Conservation (phyloP, 2,888 invertebrate species). For the Nephrotoma flavescens region DNA sequence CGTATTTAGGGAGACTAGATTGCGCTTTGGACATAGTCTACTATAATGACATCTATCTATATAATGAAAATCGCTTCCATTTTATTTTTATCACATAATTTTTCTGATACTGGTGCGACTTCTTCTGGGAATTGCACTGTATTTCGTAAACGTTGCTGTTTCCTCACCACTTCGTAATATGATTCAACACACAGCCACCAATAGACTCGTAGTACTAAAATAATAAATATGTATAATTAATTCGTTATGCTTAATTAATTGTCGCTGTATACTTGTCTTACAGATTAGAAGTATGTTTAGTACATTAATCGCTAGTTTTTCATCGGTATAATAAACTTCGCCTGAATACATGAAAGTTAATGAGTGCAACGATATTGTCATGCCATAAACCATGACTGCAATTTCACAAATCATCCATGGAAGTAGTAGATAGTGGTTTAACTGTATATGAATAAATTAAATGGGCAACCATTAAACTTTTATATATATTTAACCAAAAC, state of each 20-base stretch:
- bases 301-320: background rate
- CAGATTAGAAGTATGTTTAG: background rate
- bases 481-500: background rate
- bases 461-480: background rate
- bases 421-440: background rate
- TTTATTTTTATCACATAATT: background rate
- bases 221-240: background rate
- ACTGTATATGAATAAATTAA: background rate
- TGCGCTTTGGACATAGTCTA: background rate
- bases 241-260: background rate
- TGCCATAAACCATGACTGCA: background rate
- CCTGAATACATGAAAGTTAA: background rate
- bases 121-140: background rate
- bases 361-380: background rate
- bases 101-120: background rate
- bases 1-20: background rate
- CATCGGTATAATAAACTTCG: background rate
- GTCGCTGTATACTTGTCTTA: background rate
- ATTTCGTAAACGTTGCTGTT: background rate
- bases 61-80: background rate
- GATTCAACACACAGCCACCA: slow-evolving; percentile 1
- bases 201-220: background rate
- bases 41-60: background rate
- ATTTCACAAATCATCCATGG: slow-evolving; percentile 1
- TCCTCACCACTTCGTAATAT: background rate